Conservation (phyloP, 2,797 vertebrate species). For the Chromobotia macracanthus region DNA sequence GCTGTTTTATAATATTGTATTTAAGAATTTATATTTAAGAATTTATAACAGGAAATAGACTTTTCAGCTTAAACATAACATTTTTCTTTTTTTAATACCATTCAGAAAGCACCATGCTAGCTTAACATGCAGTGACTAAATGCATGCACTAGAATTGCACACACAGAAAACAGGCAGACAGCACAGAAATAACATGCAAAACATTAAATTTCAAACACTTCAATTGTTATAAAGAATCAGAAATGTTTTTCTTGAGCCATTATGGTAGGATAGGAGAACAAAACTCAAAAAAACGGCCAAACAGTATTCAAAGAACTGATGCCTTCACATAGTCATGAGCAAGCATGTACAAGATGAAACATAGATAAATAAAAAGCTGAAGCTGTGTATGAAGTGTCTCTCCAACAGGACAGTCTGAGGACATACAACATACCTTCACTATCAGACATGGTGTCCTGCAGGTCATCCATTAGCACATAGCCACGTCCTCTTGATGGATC, state of each 20-base stretch:
- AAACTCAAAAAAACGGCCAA: conserved; percentile 2
- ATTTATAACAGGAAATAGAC: conserved; percentile 1
- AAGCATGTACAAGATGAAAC: conserved; percentile 27
- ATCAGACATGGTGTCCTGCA: conserved; percentile 98
- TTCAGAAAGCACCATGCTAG: conserved; percentile 4
- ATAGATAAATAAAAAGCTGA: conserved; percentile 31
- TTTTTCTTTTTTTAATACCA: not conserved
- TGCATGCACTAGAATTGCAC: conserved; percentile 47
- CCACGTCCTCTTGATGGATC: conserved; percentile 90
- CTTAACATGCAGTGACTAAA: not conserved
- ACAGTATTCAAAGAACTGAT: conserved; percentile 3
- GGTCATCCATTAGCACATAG: conserved; percentile 96
- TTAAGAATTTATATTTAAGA: no score
- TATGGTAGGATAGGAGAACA: conserved; percentile 23
- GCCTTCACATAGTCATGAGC: conserved; percentile 32
- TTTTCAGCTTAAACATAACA: not conserved
- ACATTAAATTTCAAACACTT: not conserved
- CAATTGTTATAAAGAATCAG: not conserved
- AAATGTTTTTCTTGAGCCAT: not conserved
- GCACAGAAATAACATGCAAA: conserved; percentile 61
- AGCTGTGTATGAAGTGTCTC: conserved; percentile 50
- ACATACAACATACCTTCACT: conserved; percentile 91
- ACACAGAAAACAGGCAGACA: conserved; percentile 59
- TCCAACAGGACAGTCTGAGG: conserved; percentile 37
- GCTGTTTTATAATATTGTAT: no score